Base-by-base conservation (phyloP, 2,113 vertebrate genomes). In the Salvelinus alpinus region DNA sequence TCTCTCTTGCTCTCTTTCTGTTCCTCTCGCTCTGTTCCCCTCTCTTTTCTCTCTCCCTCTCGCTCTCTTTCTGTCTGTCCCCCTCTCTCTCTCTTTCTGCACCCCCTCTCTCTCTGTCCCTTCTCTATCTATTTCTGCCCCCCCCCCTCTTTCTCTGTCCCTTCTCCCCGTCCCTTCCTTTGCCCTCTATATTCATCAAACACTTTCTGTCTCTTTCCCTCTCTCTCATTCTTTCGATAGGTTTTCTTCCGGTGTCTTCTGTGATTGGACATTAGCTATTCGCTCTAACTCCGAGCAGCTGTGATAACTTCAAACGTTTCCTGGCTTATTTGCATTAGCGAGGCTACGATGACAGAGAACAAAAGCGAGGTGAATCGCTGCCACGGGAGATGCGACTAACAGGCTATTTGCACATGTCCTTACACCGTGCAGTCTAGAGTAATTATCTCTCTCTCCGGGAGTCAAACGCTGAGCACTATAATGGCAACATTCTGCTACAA, bases 371-470 rank as follows among this genome's bases (percentile, higher is more conserved):
- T 25, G 64, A 24, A 44, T 11, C 11, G 47, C 70, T 73, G 71
- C 77, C 72, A 59, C 59, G 47, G 66, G 0, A 64, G 60, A 73
- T 65, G 79, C 73, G 72, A 83, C 85, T 86, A 85, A 87, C 86
- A 84, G 80, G 60, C 65, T 73, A 70, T 81, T 84, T 83, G 84
- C 87, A 89, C 81, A 72, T 89, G 86, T 73, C 80, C 83, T 78
- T 13, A 85, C 78, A 54, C 38, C 9, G 9, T 44, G 38, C 11
- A 44, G 38, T 9, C 38, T 44, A 11, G 2, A 44, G 38, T 44
- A 90, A 92, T 92, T 90, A 91, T 90, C 81, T 86, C 80, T 79
- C 86, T 59, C 72, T 72, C 79, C 79, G 82, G 82, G 82, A 88
- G 27, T 66, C 64, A 66, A 29, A 29, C 5, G 27, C 27, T 31